Base-by-base conservation (phyloP, 2,888 invertebrate genomes). In the Laspeyria flexula region DNA sequence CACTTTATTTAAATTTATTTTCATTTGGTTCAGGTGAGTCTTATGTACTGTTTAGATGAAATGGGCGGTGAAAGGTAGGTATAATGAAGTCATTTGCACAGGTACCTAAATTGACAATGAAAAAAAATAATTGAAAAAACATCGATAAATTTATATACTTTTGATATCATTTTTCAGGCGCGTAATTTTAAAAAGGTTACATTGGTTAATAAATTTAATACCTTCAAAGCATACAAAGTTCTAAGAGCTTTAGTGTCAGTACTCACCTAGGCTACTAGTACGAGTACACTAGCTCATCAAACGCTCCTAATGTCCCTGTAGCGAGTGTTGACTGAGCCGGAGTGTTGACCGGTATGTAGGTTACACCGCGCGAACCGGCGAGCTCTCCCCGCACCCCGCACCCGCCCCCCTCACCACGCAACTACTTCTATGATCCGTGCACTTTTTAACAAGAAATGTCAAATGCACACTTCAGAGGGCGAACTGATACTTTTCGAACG, bases 341-440 rank as follows among this genome's bases (percentile, higher is more conserved):
- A 91, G 91, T 92, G 91, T 88, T 92, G 92, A 92, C 92, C 92
- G 91, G 91, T 86, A 92, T 92, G 87, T 92, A 90, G 92, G 92
- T 91, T 90, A 91, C 88, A 81, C 83, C 71, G 88, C 89, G 85
- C 90, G 84, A 85, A 85, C 85, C 83, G 78, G 76, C 85, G 79
- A 77, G 66, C 77, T 66, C 78, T 60, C 76, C 71, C 57, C 66
- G 65, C 68, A 47, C 69, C 58, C 58, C 60, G 49, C 61, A 42
- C 70, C 60, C 64, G 35, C 77, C 69, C 73, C 69, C 71, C 70
- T 57, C 62, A 69, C 73, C 66, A 79, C 87, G 84, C 85, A 87
- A 78, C 89, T 86, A 85, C 87, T 82, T 83, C 86, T 86, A 84
- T 83, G 84, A 86, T 81, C 86, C 78, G 81, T 88, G 89, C 88